A percentile compares a stretch with the other conserved stretches of the same genome.
phyloP scores from a whole-genome alignment of 2,888 invertebrate genomes.

The Cryptocephalus moraei region DNA sequence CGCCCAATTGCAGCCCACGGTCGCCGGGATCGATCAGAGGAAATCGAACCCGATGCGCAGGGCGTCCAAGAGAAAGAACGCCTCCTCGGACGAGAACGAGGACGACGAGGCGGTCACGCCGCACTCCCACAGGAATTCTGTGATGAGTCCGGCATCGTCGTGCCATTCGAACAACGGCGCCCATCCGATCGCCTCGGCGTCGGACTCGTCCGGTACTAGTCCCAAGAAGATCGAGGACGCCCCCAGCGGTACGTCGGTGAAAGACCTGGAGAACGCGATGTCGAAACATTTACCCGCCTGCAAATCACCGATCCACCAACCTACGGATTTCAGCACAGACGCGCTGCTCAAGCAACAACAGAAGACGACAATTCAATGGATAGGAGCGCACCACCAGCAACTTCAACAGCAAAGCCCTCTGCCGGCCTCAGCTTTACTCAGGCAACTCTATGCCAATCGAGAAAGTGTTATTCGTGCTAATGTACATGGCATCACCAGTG shows the following conservation, averaged over 20 bases:
- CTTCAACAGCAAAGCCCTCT: conserved; percentile 48
- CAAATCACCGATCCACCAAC: conserved; percentile 53
- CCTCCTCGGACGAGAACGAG: conserved; percentile 43
- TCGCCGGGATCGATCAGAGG: conserved; percentile 26
- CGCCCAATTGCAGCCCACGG: conserved; percentile 40
- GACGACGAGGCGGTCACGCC: conserved; percentile 38
- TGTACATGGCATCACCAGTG: conserved; percentile 49
- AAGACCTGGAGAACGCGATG: conserved; percentile 93
- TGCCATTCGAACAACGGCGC: conserved; percentile 49
- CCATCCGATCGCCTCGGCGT: conserved; percentile 32
- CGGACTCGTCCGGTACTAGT: conserved; percentile 33
- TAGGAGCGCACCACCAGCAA: conserved; percentile 69
- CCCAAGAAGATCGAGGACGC: conserved; percentile 41
- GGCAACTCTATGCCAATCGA: conserved; percentile 85
- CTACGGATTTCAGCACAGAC: conserved; percentile 82
- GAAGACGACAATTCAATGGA: conserved; percentile 85
- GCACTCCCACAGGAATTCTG: conserved; percentile 34
- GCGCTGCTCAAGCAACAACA: conserved; percentile 73
- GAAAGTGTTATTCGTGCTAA: conserved; percentile 93
- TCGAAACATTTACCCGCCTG: conserved; percentile 78
- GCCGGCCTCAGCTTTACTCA: conserved; percentile 79
- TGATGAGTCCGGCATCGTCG: conserved; percentile 52
- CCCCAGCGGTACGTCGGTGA: conserved; percentile 54
- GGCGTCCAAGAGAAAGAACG: conserved; percentile 52
- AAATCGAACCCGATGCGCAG: conserved; percentile 29